A percentile compares a stretch with the other conserved stretches of the same genome.
phyloP scores from a whole-genome alignment of 2,888 invertebrate genomes.

The Sarcophaga caerulescens region DNA sequence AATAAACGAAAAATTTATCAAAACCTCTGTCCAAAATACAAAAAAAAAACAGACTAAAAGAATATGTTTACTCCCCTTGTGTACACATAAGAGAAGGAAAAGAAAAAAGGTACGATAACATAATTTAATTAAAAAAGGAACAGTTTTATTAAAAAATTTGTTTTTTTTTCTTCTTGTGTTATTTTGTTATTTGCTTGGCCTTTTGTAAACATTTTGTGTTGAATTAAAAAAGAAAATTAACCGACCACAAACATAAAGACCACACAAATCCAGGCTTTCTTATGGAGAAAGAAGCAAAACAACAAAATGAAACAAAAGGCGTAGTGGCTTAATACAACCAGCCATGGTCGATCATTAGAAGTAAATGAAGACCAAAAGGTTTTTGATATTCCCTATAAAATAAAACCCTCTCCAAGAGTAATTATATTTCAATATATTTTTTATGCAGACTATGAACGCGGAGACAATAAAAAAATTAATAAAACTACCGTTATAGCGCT shows the following conservation, averaged over 20 bases:
- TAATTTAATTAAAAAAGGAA: slow-evolving; percentile 59
- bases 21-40: slow-evolving; percentile 24
- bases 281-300: too few species aligned
- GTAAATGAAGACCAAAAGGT: too few species aligned
- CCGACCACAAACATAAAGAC: slow-evolving; percentile 11
- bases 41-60: slow-evolving; percentile 30
- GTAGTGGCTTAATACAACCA: too few species aligned
- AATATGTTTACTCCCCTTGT: slow-evolving; percentile 36
- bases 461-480: too few species aligned
- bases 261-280: slow-evolving; percentile 20
- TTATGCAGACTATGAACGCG: too few species aligned
- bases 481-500: too few species aligned
- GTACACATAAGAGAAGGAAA: background rate
- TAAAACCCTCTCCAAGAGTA: too few species aligned
- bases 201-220: slow-evolving; percentile 18
- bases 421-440: too few species aligned
- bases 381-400: too few species aligned
- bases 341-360: too few species aligned
- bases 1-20: slow-evolving; percentile 13
- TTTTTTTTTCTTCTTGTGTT: background rate
- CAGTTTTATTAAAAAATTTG: background rate
- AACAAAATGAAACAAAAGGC: too few species aligned
- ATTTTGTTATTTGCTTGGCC: background rate
- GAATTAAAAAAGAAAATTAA: slow-evolving; percentile 33
- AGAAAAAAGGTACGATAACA: slow-evolving; percentile 55